Evolutionary conservation across 2,888 invertebrate species (phyloP).

Genomic region (Tipula unca): DNA sequence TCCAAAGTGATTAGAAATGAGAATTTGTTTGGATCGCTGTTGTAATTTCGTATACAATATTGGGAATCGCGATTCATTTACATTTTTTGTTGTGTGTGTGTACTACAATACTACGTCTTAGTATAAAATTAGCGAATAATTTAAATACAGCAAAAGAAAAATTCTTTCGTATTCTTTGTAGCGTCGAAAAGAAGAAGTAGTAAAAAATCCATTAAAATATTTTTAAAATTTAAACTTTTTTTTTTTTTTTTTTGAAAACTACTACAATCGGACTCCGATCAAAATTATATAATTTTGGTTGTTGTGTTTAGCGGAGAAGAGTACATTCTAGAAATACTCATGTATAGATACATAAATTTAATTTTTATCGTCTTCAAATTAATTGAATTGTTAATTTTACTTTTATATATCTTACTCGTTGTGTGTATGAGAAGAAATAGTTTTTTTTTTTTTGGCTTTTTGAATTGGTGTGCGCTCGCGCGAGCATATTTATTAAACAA

Average conservation of each 20-base stretch:
- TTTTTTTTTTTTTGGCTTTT: no score
- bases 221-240: neutral
- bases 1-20: neutral
- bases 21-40: neutral
- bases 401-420: no score
- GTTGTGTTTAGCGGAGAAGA: neutral
- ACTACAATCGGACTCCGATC: constrained; percentile 8
- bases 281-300: neutral
- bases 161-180: neutral
- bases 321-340: neutral
- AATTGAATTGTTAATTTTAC: neutral
- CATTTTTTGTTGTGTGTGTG: neutral
- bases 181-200: neutral
- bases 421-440: no score
- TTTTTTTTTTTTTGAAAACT: neutral
- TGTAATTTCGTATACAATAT: neutral
- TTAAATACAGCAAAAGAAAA: neutral
- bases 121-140: neutral
- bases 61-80: neutral
- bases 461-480: no score
- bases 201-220: constrained; percentile 14
- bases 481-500: no score
- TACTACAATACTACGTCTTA: neutral
- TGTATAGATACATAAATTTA: neutral
- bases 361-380: constrained; percentile 8